phyloP scores from a whole-genome alignment of 2,888 invertebrate genomes.

The Tolmerus cingulatus region DNA sequence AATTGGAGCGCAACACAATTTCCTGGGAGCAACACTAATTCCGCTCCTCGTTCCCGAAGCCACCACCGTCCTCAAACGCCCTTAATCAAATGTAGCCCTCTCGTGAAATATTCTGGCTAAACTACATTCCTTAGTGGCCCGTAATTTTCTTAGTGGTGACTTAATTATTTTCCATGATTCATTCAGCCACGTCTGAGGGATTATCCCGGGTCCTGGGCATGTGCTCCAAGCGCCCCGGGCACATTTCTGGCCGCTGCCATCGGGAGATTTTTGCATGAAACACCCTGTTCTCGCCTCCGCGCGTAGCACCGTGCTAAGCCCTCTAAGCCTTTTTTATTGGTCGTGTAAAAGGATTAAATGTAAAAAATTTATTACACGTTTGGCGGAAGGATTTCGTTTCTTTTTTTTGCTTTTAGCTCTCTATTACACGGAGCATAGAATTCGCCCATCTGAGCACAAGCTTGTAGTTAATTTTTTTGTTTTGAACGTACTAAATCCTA shows the following conservation, averaged over 20 bases:
- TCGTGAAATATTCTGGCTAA: background rate
- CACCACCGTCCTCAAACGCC: background rate
- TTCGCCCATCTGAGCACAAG: background rate
- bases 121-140: conserved; percentile 14
- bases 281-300: background rate
- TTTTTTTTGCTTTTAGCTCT: background rate
- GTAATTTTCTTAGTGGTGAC: conserved; percentile 13
- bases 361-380: conserved; percentile 28
- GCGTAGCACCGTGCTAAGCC: background rate
- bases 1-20: background rate
- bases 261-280: conserved; percentile 14
- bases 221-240: background rate
- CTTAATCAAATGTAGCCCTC: conserved; percentile 1
- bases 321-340: conserved; percentile 33
- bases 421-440: background rate
- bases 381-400: background rate
- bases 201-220: background rate
- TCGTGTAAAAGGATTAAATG: conserved; percentile 34
- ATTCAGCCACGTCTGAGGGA: background rate
- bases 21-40: background rate
- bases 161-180: conserved; percentile 18
- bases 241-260: background rate
- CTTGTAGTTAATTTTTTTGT: background rate
- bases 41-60: background rate
- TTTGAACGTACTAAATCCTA: background rate